These are phyloP conservation scores for Prorops nasuta DNA, from an alignment of 1,140 invertebrate species.

Conservation along the genomic window DNA sequence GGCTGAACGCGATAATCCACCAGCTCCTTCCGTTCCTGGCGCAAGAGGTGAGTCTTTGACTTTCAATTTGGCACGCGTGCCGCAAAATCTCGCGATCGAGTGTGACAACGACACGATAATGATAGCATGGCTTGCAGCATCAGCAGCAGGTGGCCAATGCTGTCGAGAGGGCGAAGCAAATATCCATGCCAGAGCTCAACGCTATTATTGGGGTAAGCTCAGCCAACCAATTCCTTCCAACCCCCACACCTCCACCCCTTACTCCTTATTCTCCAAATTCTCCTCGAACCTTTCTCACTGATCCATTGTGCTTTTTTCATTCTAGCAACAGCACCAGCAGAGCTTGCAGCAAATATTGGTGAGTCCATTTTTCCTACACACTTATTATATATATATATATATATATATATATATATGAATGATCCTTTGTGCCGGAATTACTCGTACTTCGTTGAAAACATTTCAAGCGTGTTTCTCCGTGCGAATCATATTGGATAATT, in stretches of 20 bases:
- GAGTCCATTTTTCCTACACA: slow-evolving; percentile 13
- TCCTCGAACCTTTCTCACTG: no score
- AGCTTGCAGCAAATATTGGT: slow-evolving; percentile 50
- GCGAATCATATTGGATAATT: slow-evolving; percentile 3
- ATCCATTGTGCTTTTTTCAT: no score
- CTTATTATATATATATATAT: not conserved
- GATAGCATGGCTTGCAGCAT: slow-evolving; percentile 64
- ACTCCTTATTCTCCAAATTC: no score
- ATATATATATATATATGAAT: not conserved
- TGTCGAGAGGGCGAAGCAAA: slow-evolving; percentile 92
- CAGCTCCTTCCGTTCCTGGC: slow-evolving; percentile 89
- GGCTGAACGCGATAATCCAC: slow-evolving; percentile 86
- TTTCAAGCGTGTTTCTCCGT: not conserved
- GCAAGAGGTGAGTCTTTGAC: slow-evolving; percentile 67
- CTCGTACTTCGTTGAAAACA: no score
- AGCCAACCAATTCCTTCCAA: no score
- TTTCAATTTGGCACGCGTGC: slow-evolving; percentile 43
- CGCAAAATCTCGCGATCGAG: slow-evolving; percentile 40
- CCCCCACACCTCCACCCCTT: no score
- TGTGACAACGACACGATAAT: slow-evolving; percentile 54
- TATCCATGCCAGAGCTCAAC: slow-evolving; percentile 92
- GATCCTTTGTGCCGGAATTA: no score
- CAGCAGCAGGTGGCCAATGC: slow-evolving; percentile 92
- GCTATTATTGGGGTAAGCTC: slow-evolving; percentile 82
- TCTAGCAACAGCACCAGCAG: slow-evolving; percentile 52